Percentiles rank a stretch among this genome's conserved stretches.
These are phyloP conservation scores for Ceratoteleas bidentatus DNA, from an alignment of 1,140 invertebrate genomes.

Conservation along the genomic window DNA sequence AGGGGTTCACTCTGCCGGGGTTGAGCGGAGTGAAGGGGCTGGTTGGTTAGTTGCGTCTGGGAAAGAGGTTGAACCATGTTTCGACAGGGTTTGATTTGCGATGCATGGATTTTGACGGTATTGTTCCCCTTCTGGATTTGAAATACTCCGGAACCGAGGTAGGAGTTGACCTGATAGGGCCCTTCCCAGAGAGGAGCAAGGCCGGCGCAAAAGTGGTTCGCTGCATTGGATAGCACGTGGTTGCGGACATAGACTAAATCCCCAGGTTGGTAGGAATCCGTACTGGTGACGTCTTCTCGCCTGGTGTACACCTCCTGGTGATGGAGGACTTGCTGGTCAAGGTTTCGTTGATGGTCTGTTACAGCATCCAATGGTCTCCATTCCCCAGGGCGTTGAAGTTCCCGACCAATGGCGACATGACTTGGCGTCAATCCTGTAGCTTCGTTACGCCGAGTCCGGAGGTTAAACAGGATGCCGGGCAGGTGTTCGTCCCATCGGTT, in stretches of 20 bases:
- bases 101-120: too few relatives aligned
- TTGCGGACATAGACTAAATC: conserved; percentile 15
- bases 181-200: conserved; percentile 30
- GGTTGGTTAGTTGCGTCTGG: too few relatives aligned
- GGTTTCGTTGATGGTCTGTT: neutral
- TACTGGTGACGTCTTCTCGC: neutral
- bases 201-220: conserved; percentile 31
- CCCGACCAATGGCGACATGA: conserved; percentile 25
- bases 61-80: too few relatives aligned
- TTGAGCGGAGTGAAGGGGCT: too few relatives aligned
- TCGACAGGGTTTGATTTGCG: too few relatives aligned
- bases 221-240: conserved; percentile 31
- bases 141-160: too few relatives aligned
- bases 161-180: conserved; percentile 13
- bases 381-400: conserved; percentile 34
- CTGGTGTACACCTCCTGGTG: neutral
- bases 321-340: neutral
- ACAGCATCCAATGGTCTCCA: conserved; percentile 10
- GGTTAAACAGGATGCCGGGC: conserved; percentile 42
- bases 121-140: too few relatives aligned
- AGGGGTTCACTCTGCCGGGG: too few relatives aligned
- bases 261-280: conserved; percentile 3
- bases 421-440: conserved; percentile 48
- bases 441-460: conserved; percentile 37
- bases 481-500: conserved; percentile 32